Conservation (phyloP, 2,113 vertebrate species). For the Triplophysa rosa region DNA sequence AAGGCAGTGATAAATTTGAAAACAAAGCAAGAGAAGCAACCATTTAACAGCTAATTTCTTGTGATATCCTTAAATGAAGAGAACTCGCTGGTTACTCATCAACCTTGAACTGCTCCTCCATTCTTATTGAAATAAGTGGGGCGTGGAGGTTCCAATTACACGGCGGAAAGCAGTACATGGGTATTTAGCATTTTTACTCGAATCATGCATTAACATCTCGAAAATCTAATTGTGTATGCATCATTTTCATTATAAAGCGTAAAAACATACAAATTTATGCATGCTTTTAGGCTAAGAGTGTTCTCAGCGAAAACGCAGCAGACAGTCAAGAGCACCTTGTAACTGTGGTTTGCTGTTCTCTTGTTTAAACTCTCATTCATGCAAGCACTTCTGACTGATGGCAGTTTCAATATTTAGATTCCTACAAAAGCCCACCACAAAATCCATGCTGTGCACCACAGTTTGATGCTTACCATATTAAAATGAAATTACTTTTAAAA, state of each 20-base stretch:
- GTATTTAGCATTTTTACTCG: conserved; percentile 19
- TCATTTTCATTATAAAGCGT: conserved; percentile 12
- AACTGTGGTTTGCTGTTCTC: conserved; percentile 4
- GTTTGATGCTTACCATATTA: not conserved
- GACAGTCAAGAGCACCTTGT: conserved; percentile 28
- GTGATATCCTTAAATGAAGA: conserved; percentile 1
- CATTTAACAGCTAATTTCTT: not conserved
- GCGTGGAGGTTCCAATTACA: not conserved
- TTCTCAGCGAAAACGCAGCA: conserved; percentile 8
- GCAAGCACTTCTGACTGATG: not conserved
- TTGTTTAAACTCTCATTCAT: conserved; percentile 25
- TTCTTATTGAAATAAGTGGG: conserved; percentile 1
- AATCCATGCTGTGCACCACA: not conserved
- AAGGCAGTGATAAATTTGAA: not conserved
- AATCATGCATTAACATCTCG: conserved; percentile 16
- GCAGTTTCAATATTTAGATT: not conserved
- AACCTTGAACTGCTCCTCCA: conserved; percentile 10
- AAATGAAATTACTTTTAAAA: no score
- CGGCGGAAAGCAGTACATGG: conserved; percentile 6
- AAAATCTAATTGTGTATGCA: conserved; percentile 1
- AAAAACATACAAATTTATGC: conserved; percentile 31
- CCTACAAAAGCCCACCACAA: not conserved
- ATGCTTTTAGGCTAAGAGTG: conserved; percentile 25
- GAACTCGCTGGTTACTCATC: not conserved
- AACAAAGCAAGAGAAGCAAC: not conserved